Conservation (phyloP, 2,797 vertebrate species). For the Periophthalmus magnuspinnatus region DNA sequence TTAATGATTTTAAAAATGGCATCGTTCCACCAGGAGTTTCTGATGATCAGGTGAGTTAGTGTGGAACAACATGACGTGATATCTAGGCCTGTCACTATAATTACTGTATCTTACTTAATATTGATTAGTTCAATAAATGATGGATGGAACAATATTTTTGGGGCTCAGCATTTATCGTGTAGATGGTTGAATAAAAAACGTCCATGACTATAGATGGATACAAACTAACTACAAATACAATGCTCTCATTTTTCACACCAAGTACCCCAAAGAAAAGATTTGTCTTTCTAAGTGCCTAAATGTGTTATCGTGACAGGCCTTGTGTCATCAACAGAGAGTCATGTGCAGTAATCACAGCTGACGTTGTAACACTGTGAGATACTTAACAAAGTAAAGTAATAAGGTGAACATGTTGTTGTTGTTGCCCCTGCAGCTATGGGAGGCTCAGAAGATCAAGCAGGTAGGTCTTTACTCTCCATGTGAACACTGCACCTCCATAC, state of each 20-base stretch:
- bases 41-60: constrained; percentile 66
- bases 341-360: neutral
- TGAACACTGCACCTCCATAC: constrained; percentile 27
- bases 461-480: constrained; percentile 68
- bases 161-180: too few relatives aligned
- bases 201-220: too few relatives aligned
- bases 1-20: constrained; percentile 91
- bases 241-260: too few relatives aligned
- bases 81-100: too few relatives aligned
- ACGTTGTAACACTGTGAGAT: neutral
- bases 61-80: neutral
- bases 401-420: neutral
- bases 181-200: too few relatives aligned
- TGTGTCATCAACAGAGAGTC: neutral
- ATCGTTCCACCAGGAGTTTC: constrained; percentile 81
- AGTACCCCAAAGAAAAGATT: too few relatives aligned
- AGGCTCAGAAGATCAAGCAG: constrained; percentile 98
- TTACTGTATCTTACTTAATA: too few relatives aligned
- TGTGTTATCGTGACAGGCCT: too few relatives aligned
- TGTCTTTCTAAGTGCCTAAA: too few relatives aligned
- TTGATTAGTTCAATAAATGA: too few relatives aligned
- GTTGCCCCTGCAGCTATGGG: constrained; percentile 86
- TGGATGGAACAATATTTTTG: too few relatives aligned
- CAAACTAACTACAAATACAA: too few relatives aligned
- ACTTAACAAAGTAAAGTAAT: constrained; percentile 3